Conservation (phyloP, 2,888 invertebrate genomes). For the Epinotia ramella region DNA sequence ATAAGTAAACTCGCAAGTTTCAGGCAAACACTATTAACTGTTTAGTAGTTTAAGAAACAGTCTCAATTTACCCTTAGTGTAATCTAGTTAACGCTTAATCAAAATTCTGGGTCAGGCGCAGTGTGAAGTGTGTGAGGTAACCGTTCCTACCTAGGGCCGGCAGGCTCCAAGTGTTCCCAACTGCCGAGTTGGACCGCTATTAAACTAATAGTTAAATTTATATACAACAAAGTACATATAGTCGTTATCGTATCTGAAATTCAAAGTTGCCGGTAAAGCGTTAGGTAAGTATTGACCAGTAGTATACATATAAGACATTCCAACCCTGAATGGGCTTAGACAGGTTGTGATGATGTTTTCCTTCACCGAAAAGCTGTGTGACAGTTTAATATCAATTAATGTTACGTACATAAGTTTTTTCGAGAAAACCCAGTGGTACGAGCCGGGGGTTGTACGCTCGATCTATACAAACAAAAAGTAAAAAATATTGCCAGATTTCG, state of each 20-base stretch:
- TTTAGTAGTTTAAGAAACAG: constrained; percentile 79
- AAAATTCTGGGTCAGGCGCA: constrained; percentile 74
- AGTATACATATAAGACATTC: neutral
- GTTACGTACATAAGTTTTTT: too few species aligned
- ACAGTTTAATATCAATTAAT: too few species aligned
- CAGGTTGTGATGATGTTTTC: too few species aligned
- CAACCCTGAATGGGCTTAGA: too few species aligned
- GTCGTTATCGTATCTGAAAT: neutral
- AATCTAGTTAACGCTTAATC: constrained; percentile 80
- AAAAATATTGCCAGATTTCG: too few species aligned
- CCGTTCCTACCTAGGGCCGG: constrained; percentile 14
- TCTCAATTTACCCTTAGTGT: constrained; percentile 72
- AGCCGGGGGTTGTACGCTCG: too few species aligned
- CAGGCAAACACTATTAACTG: constrained; percentile 77
- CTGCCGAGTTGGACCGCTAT: constrained; percentile 32
- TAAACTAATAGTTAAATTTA: constrained; percentile 36
- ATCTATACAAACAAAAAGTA: too few species aligned
- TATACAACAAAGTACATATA: constrained; percentile 13
- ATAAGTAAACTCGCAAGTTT: constrained; percentile 76
- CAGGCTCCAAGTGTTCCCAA: neutral
- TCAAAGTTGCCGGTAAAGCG: neutral
- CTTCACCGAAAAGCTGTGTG: too few species aligned
- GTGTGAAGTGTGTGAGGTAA: constrained; percentile 32
- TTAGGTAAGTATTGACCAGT: neutral
- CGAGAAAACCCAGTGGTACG: too few species aligned